These are phyloP conservation scores for Empis stercorea DNA, from an alignment of 2,888 invertebrate genomes.

Conservation along the genomic window DNA sequence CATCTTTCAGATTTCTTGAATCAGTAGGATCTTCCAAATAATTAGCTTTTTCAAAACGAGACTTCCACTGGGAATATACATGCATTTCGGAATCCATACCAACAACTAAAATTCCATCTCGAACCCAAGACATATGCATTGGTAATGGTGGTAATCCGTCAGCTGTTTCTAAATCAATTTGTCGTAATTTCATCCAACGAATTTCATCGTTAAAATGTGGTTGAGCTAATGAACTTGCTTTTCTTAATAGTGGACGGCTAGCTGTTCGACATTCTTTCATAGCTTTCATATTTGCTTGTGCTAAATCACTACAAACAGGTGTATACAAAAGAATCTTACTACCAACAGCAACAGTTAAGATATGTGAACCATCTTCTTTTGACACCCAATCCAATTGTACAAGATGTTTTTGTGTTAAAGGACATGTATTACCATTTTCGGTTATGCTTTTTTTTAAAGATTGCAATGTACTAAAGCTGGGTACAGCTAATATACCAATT, in stretches of 20 bases:
- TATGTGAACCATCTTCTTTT: slow-evolving; percentile 96
- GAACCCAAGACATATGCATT: slow-evolving; percentile 98
- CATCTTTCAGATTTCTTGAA: slow-evolving; percentile 57
- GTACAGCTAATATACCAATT: slow-evolving; percentile 58
- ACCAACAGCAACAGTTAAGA: slow-evolving; percentile 90
- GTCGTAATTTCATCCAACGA: slow-evolving; percentile 90
- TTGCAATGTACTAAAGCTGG: slow-evolving; percentile 81
- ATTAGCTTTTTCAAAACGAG: slow-evolving; percentile 32
- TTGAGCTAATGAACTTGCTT: slow-evolving; percentile 82
- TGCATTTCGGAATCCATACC: slow-evolving; percentile 99
- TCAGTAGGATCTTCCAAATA: slow-evolving; percentile 59
- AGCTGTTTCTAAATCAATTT: slow-evolving; percentile 81
- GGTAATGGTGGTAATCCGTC: slow-evolving; percentile 94
- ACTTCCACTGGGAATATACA: slow-evolving; percentile 97
- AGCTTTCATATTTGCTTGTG: slow-evolving; percentile 85
- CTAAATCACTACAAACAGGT: slow-evolving; percentile 85
- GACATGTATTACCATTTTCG: slow-evolving; percentile 84
- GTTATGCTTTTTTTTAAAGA: slow-evolving; percentile 77
- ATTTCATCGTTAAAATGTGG: slow-evolving; percentile 85
- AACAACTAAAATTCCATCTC: slow-evolving; percentile 94
- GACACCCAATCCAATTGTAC: slow-evolving; percentile 99
- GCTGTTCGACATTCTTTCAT: slow-evolving; percentile 77
- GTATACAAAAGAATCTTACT: slow-evolving; percentile 87
- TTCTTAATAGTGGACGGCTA: slow-evolving; percentile 73
- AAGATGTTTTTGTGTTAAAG: slow-evolving; percentile 79